Evolutionary conservation across 1,140 invertebrate species (phyloP), one percentile per base, ranked within the genome.

Genomic region (Lordiphosa collinella): DNA sequence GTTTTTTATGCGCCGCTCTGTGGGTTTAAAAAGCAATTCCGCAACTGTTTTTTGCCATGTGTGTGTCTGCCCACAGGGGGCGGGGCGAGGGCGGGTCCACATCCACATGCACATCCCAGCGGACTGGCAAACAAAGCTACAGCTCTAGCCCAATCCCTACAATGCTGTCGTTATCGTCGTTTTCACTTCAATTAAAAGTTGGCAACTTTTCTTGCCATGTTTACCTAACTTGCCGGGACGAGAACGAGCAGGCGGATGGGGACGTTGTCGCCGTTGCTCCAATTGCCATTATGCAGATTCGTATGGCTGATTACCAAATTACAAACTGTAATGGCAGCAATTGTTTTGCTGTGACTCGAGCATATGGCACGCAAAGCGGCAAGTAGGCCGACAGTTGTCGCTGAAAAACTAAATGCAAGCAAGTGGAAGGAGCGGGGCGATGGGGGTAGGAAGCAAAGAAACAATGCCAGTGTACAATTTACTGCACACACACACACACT

Each of bases 131-230:
- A 74, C 73, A 82, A 50, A 64, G 71, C 69, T 56, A 58, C 44
- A 54, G 61, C 29, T 53, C 40, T 53, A 66, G 48, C 53, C 50
- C 75, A 70, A 61, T 66, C 49, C 71, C 72, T 71, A 80, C 76
- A 80, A 80, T 84, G 76, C 78, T 87, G 78, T 87, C 84, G 85
- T 87, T 87, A 87, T 87, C 78, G 73, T 87, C 84, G 84, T 87
- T 87, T 87, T 87, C 84, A 87, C 84, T 87, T 87, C 84, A 87
- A 87, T 87, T 85, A 87, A 87, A 87, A 87, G 75, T 87, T 87
- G 66, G 70, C 70, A 87, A 87, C 84, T 87, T 87, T 87, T 84
- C 78, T 84, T 82, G 67, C 78, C 67, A 78, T 70, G 55, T 78
- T 82, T 69, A 82, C 78, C 78, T 82, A 84, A 78, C 65, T 69